Base-by-base conservation (phyloP, 1,140 invertebrate genomes). In the Coptotermes formosanus region DNA sequence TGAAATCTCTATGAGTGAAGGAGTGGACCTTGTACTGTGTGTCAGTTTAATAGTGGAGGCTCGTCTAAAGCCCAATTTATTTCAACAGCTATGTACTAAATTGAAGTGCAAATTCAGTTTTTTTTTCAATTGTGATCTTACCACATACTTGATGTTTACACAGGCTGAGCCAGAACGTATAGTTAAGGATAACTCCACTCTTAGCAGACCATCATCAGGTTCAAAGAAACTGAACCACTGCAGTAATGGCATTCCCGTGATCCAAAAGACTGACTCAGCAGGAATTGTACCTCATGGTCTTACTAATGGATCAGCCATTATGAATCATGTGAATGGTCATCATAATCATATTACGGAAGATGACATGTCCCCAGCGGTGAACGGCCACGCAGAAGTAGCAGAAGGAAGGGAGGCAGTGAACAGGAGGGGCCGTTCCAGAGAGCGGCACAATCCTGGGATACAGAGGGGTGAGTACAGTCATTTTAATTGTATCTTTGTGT, bases 141-240 rank as follows among this genome's bases (percentile, higher is more conserved):
- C 64, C 3, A 1, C n/a, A 12, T 69, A 16, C 19, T 55, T 55
- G 19, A 12, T 3, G 11, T n/a, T 69, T 30, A 69, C 25, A 69
- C 83, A 84, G 83, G 45, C 83, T 21, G 83, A 55, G 83, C 83
- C 83, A 30, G 83, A 84, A 45, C 83, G 83, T 30, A 48, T 84
- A 59, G 45, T 48, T 2, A 84, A 84, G n/a, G 83, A 84, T 4
- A 84, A 12, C 38, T 25, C 64, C 12, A 69, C 64, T 69, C 23
- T 69, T 30, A 25, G 64, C 2, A 69, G n/a, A 69, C 12, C 64
- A 69, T 12, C 14, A 9, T 30, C 64, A 69, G 64, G 23, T 4
- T 25, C 23, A 8, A 69, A 69, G 64, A 69, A 69, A 69, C n/a
- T 12, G 12, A 69, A 30, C 25, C 25, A 69, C n/a, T 30, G 12